Percentiles rank a stretch among this genome's conserved stretches.
phyloP scores from a whole-genome alignment of 1,140 invertebrate genomes.

The Drosophila nigrodunni region DNA sequence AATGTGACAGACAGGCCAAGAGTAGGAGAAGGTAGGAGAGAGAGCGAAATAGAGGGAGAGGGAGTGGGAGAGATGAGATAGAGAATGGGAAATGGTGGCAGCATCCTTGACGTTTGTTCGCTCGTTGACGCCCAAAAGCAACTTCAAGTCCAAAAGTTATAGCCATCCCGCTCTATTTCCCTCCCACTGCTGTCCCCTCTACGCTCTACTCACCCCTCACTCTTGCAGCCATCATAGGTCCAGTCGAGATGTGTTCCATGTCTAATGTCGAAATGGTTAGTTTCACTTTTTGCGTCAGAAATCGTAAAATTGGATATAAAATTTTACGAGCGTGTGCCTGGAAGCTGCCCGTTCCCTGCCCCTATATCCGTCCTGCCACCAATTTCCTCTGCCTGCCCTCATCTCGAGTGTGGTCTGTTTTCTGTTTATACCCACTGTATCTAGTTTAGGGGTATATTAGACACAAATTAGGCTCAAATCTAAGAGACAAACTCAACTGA shows the following conservation, averaged over 20 bases:
- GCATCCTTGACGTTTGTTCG: conserved; percentile 81
- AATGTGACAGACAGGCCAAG: conserved; percentile 57
- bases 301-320: conserved; percentile 84
- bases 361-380: not conserved
- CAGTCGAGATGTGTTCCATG: conserved; percentile 78
- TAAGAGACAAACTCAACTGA: no score
- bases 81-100: conserved; percentile 52
- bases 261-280: conserved; percentile 83
- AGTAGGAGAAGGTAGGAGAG: not conserved
- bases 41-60: no score
- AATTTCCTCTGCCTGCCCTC: conserved; percentile 12
- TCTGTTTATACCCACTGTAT: conserved; percentile 22
- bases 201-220: not conserved
- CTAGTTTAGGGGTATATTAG: no score
- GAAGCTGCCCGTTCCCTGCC: not conserved
- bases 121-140: conserved; percentile 74
- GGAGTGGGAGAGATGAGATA: no score
- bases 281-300: conserved; percentile 83
- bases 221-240: conserved; percentile 17
- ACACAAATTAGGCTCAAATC: no score
- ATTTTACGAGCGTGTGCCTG: conserved; percentile 80
- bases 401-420: conserved; percentile 43
- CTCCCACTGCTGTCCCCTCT: not conserved
- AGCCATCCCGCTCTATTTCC: conserved; percentile 17
- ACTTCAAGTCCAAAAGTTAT: conserved; percentile 16